Conservation (phyloP, 2,113 vertebrate species). For the Illadopsis cleaveri region DNA sequence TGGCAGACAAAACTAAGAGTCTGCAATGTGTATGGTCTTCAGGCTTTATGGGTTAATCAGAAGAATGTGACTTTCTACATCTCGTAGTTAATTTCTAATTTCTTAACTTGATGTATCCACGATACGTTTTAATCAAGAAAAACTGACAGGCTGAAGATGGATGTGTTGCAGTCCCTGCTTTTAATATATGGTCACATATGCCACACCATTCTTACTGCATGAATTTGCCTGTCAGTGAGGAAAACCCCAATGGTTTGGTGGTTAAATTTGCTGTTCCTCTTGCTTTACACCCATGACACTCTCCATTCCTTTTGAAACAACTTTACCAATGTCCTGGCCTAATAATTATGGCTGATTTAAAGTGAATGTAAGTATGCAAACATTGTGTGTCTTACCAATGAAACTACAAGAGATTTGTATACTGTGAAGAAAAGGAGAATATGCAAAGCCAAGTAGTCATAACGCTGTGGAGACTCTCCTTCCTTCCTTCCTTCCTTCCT, state of each 20-base stretch:
- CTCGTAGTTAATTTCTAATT: background rate
- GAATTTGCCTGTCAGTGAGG: background rate
- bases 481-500: too few species aligned
- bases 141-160: background rate
- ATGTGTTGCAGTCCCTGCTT: background rate
- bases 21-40: background rate
- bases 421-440: background rate
- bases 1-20: background rate
- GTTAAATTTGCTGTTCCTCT: background rate
- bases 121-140: background rate
- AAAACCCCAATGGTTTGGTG: background rate
- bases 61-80: background rate
- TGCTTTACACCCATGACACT: background rate
- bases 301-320: background rate
- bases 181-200: background rate
- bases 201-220: background rate
- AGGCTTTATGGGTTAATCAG: background rate
- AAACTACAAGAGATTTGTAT: background rate
- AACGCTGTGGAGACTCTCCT: background rate
- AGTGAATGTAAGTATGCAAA: background rate
- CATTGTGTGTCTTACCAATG: background rate
- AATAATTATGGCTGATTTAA: background rate
- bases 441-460: background rate
- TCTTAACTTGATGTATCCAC: background rate
- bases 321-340: background rate